Percentiles rank a stretch among this genome's conserved stretches.
Evolutionary conservation across 2,888 invertebrate species (phyloP).

Genomic region (Phalangium opilio): DNA sequence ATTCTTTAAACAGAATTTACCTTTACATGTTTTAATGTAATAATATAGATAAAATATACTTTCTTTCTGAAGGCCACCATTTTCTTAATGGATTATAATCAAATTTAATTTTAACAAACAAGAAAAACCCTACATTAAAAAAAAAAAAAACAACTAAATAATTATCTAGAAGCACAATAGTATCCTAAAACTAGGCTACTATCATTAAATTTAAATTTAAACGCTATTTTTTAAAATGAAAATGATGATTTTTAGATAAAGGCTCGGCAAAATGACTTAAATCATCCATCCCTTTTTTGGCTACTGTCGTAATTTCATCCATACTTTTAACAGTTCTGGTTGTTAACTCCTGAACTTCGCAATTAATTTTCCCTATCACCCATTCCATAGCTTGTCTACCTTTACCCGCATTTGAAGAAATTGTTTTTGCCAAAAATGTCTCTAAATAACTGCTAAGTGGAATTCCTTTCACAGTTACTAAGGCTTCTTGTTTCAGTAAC

Average conservation of each 20-base stretch:
- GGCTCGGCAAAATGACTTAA: slow-evolving; percentile 15
- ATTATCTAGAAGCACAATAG: too few species aligned
- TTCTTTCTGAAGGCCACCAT: too few species aligned
- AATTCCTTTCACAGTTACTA: slow-evolving; percentile 80
- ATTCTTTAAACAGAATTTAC: too few species aligned
- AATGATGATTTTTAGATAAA: slow-evolving; percentile 11
- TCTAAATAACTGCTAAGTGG: slow-evolving; percentile 92
- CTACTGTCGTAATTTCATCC: slow-evolving; percentile 59
- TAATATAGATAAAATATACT: too few species aligned
- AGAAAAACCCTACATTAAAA: too few species aligned
- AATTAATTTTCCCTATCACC: slow-evolving; percentile 86
- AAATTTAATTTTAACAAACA: too few species aligned
- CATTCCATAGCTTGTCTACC: slow-evolving; percentile 94
- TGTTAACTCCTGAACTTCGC: slow-evolving; percentile 41
- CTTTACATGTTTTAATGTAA: too few species aligned
- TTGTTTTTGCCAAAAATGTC: slow-evolving; percentile 68
- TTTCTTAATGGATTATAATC: too few species aligned
- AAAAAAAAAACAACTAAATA: too few species aligned
- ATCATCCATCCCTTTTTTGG: slow-evolving; percentile 49
- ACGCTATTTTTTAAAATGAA: too few species aligned
- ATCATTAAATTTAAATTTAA: too few species aligned
- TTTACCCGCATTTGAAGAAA: slow-evolving; percentile 84
- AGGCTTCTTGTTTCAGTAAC: slow-evolving; percentile 79
- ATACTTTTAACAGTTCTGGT: slow-evolving; percentile 50
- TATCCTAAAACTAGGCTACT: too few species aligned